Evolutionary conservation across 2,113 vertebrate species (phyloP).

Genomic region (Microcebus lehilahytsara): DNA sequence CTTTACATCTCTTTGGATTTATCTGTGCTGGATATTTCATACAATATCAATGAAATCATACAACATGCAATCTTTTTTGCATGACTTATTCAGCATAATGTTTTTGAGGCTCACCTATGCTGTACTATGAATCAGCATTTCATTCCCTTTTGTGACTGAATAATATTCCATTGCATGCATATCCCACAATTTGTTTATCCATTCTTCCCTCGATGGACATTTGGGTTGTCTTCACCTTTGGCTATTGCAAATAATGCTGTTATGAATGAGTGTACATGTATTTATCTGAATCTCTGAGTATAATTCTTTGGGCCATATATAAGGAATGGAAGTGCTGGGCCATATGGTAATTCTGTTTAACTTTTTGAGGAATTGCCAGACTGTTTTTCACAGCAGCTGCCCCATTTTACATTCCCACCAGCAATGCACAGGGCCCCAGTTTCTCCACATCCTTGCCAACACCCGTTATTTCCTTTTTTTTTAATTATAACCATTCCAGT

Average conservation of each 20-base stretch:
- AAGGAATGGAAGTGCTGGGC: not conserved
- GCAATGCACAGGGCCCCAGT: not conserved
- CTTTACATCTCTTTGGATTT: not conserved
- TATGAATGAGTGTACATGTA: not conserved
- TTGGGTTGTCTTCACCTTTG: not conserved
- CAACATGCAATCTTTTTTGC: not conserved
- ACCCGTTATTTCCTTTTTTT: not conserved
- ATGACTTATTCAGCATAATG: not conserved
- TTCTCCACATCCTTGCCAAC: not conserved
- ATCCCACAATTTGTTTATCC: not conserved
- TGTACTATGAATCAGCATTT: not conserved
- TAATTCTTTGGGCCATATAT: not conserved
- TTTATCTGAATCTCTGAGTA: not conserved
- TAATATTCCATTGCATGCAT: not conserved
- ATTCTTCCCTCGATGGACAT: not conserved
- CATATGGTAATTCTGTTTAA: not conserved
- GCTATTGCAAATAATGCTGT: not conserved
- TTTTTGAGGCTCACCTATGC: not conserved
- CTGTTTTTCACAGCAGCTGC: not conserved
- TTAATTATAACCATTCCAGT: not conserved
- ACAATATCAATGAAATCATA: not conserved
- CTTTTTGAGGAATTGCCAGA: not conserved
- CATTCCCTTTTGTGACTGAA: not conserved
- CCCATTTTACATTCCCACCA: not conserved
- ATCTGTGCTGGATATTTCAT: not conserved